Evolutionary conservation across 2,797 vertebrate species (phyloP).

Genomic region (Simalia tracyae): DNA sequence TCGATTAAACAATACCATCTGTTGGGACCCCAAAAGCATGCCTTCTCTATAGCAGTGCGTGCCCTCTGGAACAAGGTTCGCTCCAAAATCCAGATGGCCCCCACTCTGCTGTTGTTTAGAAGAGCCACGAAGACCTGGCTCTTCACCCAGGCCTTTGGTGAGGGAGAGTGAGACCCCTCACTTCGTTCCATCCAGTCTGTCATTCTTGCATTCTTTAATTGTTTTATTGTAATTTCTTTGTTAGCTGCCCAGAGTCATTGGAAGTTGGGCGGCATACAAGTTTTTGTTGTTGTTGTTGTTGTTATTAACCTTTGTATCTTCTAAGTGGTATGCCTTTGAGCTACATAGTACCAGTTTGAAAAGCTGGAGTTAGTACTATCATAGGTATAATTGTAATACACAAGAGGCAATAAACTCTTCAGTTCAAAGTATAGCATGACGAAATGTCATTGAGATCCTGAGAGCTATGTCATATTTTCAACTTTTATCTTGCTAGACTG

Average conservation of each 20-base stretch:
- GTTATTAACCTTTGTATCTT: no score
- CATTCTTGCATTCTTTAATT: background rate
- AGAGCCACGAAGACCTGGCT: background rate
- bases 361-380: no score
- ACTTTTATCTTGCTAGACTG: background rate
- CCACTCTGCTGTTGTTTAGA: background rate
- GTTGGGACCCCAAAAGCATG: background rate
- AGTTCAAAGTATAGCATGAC: background rate
- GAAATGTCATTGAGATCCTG: background rate
- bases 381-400: background rate
- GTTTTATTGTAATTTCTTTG: background rate
- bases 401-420: background rate
- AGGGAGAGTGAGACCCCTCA: background rate
- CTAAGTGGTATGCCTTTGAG: no score
- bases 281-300: no score
- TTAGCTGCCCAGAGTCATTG: background rate
- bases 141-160: background rate
- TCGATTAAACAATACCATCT: background rate
- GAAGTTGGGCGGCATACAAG: background rate
- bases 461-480: background rate
- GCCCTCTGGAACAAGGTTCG: background rate
- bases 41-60: background rate
- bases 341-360: no score
- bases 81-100: background rate
- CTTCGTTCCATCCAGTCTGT: background rate